phyloP scores from a whole-genome alignment of 1,140 invertebrate genomes.

The Trachymyrmex septentrionalis region DNA sequence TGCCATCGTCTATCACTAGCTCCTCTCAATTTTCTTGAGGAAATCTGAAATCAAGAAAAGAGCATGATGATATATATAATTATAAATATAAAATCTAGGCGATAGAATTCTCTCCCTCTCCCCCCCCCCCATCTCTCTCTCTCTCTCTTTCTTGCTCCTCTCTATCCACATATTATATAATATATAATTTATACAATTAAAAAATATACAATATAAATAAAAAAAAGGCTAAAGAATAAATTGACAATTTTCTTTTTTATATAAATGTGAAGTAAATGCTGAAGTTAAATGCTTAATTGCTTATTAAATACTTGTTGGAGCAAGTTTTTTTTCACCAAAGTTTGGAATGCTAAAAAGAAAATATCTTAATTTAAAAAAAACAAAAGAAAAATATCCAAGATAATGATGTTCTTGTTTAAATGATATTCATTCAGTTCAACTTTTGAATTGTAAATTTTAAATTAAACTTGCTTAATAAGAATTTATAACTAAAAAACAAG shows the following conservation, averaged over 20 bases:
- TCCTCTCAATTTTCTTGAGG: conserved; percentile 47
- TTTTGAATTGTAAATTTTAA: too few relatives aligned
- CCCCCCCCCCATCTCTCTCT: background rate
- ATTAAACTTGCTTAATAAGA: too few relatives aligned
- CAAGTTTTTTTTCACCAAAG: background rate
- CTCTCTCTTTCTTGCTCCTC: too few relatives aligned
- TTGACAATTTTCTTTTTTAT: background rate
- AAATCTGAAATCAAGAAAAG: conserved; percentile 61
- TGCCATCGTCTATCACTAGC: conserved; percentile 77
- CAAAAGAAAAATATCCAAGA: too few relatives aligned
- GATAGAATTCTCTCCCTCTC: background rate
- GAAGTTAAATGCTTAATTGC: background rate
- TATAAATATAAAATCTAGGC: background rate
- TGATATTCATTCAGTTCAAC: background rate
- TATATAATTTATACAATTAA: background rate
- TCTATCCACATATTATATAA: background rate
- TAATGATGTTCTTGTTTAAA: background rate
- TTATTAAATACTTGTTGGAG: background rate
- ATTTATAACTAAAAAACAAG: too few relatives aligned
- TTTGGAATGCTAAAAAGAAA: background rate
- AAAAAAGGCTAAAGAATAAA: background rate
- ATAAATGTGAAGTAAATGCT: background rate
- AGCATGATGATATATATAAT: background rate
- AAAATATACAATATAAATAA: background rate
- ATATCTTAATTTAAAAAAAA: background rate